Conservation (phyloP, 37 sponge, comb jelly and placozoan genomes). For the Aplysina aerophoba region DNA sequence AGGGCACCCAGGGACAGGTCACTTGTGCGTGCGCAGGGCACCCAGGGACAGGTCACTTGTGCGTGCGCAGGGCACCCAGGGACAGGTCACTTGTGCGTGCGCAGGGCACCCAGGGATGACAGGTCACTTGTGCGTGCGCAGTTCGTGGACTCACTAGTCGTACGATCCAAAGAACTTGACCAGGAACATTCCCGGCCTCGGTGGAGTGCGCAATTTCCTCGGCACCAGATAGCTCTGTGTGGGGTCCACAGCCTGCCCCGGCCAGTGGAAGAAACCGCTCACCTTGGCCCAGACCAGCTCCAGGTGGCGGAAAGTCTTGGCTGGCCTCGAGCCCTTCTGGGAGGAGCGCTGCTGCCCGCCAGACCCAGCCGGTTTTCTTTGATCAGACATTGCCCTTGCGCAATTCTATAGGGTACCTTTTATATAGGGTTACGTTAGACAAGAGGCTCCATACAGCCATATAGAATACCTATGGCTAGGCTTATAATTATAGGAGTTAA, state of each 20-base stretch:
- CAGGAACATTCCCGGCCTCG: conserved; percentile 50
- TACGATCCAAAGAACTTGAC: conserved; percentile 76
- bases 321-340: background rate
- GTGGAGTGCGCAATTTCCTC: conserved; percentile 46
- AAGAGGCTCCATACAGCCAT: too few species aligned
- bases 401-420: too few species aligned
- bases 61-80: conserved; percentile 2
- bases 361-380: too few species aligned
- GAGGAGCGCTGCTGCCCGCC: too few species aligned
- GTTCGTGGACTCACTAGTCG: conserved; percentile 56
- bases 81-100: too few species aligned
- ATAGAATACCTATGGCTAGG: too few species aligned
- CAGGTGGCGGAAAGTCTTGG: conserved; percentile 14
- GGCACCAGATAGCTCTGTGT: conserved; percentile 49
- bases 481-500: too few species aligned
- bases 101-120: background rate
- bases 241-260: conserved; percentile 65
- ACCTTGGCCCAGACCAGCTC: conserved; percentile 83
- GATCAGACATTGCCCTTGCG: too few species aligned
- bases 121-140: background rate
- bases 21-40: too few species aligned
- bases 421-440: too few species aligned
- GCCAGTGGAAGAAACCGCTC: conserved; percentile 74
- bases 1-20: too few species aligned
- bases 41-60: background rate